Conservation (phyloP, 2,113 vertebrate genomes). For the Caranx melampygus region DNA sequence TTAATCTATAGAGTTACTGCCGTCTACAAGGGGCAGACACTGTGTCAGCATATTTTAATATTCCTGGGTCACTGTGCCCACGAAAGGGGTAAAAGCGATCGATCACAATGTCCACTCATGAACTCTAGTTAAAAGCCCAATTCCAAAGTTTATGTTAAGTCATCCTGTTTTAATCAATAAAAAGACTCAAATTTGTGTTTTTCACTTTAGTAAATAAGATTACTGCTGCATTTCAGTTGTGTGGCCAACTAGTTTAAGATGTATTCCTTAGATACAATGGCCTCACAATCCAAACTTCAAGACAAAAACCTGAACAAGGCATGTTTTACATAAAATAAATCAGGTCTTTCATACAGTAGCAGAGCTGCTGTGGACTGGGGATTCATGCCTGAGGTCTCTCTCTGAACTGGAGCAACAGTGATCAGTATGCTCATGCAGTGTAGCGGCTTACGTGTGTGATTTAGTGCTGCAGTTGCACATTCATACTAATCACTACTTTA, state of each 20-base stretch:
- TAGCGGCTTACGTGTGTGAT: slow-evolving; percentile 7
- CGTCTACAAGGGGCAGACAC: not conserved
- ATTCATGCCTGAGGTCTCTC: not conserved
- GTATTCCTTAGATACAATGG: not conserved
- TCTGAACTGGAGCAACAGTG: not conserved
- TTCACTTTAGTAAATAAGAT: not conserved
- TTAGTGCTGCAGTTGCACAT: slow-evolving; percentile 4
- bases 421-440: slow-evolving; percentile 38
- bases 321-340: not conserved
- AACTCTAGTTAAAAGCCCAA: slow-evolving; percentile 3
- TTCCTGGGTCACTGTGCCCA: slow-evolving; percentile 1
- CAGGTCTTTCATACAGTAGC: not conserved
- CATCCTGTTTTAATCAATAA: not conserved
- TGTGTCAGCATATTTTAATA: slow-evolving; percentile 14
- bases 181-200: not conserved
- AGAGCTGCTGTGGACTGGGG: not conserved
- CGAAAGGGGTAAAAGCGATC: slow-evolving; percentile 12
- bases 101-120: not conserved
- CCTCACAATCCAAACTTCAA: not conserved
- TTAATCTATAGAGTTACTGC: slow-evolving; percentile 1
- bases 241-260: not conserved
- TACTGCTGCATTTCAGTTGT: not conserved
- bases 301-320: not conserved
- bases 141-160: not conserved
- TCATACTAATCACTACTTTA: slow-evolving; percentile 7